Evolutionary conservation across 1,140 invertebrate genomes (phyloP).

Genomic region (Leptestheria dahalacensis): DNA sequence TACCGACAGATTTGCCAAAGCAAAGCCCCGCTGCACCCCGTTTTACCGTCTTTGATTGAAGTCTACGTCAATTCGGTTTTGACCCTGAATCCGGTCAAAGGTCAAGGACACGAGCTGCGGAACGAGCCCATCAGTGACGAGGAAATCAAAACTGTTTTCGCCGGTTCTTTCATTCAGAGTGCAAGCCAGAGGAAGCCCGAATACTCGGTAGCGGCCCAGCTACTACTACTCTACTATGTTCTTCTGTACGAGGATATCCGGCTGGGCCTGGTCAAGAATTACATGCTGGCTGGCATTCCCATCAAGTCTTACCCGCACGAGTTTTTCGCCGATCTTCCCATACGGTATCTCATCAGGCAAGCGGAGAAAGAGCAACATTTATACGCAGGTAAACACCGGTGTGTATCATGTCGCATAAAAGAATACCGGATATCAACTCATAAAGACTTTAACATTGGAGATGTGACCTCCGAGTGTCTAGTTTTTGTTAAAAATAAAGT

Average conservation of each 20-base stretch:
- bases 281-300: constrained; percentile 45
- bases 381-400: constrained; percentile 58
- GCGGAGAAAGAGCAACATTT: constrained; percentile 81
- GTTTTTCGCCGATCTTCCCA: constrained; percentile 78
- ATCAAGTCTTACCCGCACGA: constrained; percentile 74
- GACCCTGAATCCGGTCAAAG: constrained; percentile 36
- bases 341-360: constrained; percentile 84
- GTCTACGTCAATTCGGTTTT: constrained; percentile 90
- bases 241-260: constrained; percentile 84
- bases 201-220: constrained; percentile 54
- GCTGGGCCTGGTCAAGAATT: constrained; percentile 58
- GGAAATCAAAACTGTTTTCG: constrained; percentile 74
- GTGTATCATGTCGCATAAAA: too few relatives aligned
- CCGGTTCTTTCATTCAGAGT: constrained; percentile 41
- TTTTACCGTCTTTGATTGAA: constrained; percentile 82
- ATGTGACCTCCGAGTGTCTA: too few relatives aligned
- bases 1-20: constrained; percentile 81
- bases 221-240: constrained; percentile 82
- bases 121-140: constrained; percentile 84
- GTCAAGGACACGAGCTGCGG: constrained; percentile 42
- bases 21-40: constrained; percentile 73
- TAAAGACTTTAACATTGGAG: too few relatives aligned
- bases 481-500: constrained; percentile 8
- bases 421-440: too few relatives aligned
- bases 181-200: constrained; percentile 29